Base-by-base conservation (phyloP, 2,797 vertebrate species). In the Carduelis carduelis region DNA sequence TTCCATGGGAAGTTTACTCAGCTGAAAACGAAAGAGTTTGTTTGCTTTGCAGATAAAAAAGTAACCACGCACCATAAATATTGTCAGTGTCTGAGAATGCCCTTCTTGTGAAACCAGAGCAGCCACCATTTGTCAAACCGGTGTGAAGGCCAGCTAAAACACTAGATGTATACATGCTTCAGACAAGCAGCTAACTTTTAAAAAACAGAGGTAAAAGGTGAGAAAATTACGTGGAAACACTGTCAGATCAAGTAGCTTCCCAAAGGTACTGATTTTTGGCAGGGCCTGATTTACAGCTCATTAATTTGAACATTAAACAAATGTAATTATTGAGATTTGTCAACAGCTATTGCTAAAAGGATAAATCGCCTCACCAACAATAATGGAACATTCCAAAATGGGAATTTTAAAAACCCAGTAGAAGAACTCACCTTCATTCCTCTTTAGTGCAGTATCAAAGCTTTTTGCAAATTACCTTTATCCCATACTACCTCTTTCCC, bases 21-120 rank as follows among this genome's bases (percentile, higher is more conserved):
- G 92, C 49, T 90, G 75, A 93, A 92, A 93, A 82, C 10, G 60
- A 92, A 89, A 90, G 77, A 39, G 49, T 39, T 78, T 76, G 27
- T 81, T 96, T 93, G 77, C 65, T 93, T 93, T 71, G 35, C 64
- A 93, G 61, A 92, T 80, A 72, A 89, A 83, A 71, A 89, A 90
- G 43, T 68, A 81, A 30, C 63, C n/a, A 18, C 13, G 20, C 39
- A 55, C 34, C 44, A 71, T 27, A 61, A 88, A 87, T 71, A 90
- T 64, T 92, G 39, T 89, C 63, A 86, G 68, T 61, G 52, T 72
- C 65, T 72, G 60, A 89, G 53, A 94, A 87, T 37, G 71, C 17
- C 74, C 74, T 85, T 66, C 83, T 87, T 93, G 77, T 88, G 95
- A 95, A 95, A 91, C 60, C 75, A 57, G 72, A 92, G 70, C 74